phyloP scores from a whole-genome alignment of 2,888 invertebrate genomes.

The Podabrus alpinus region DNA sequence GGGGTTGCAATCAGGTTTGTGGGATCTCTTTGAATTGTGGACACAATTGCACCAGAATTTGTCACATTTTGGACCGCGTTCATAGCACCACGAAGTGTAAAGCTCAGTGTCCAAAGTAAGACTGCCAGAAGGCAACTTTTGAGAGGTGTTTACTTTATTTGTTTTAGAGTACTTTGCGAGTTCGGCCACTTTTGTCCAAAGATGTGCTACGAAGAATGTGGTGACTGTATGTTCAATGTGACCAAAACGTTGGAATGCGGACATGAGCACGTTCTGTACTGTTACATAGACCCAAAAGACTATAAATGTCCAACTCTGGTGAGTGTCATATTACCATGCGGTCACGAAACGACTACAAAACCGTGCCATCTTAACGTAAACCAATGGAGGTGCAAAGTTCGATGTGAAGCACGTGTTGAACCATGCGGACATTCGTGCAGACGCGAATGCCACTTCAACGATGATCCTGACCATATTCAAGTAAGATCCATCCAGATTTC shows the following conservation, averaged over 20 bases:
- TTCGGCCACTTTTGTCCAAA: constrained; percentile 59
- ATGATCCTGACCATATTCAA: constrained; percentile 54
- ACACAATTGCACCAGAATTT: constrained; percentile 64
- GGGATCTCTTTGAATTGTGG: constrained; percentile 60
- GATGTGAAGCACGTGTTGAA: constrained; percentile 60
- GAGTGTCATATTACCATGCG: constrained; percentile 31
- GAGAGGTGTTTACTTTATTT: not conserved
- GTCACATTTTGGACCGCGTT: constrained; percentile 63
- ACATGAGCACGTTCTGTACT: constrained; percentile 56
- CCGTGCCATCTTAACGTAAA: constrained; percentile 53
- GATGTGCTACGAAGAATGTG: constrained; percentile 51
- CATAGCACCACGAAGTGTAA: constrained; percentile 59
- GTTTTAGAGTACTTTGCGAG: constrained; percentile 56
- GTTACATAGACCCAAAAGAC: constrained; percentile 55
- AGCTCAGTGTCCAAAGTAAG: constrained; percentile 59
- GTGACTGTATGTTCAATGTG: constrained; percentile 44
- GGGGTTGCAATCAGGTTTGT: constrained; percentile 49
- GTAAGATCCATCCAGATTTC: not conserved
- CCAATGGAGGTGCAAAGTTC: constrained; percentile 52
- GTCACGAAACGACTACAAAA: constrained; percentile 49
- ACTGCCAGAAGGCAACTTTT: not conserved
- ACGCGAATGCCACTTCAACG: constrained; percentile 60
- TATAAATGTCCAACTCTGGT: constrained; percentile 48
- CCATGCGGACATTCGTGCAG: constrained; percentile 69
- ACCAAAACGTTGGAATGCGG: constrained; percentile 58